Base-by-base conservation (phyloP, 2,113 vertebrate species). In the Panurus biarmicus region DNA sequence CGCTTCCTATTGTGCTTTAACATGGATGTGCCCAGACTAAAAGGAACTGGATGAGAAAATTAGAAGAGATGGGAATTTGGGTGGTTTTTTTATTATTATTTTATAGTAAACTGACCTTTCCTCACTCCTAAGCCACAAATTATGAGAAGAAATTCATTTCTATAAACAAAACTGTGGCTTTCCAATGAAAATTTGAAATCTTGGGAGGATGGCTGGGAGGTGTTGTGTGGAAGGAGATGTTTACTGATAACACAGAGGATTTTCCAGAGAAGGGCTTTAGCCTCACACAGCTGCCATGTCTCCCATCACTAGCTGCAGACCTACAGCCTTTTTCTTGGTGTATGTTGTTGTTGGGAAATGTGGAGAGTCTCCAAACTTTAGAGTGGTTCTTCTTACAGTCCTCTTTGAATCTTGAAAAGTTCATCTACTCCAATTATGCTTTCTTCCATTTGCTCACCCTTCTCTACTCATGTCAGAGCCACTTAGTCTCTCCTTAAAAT, bases 401-500 rank as follows among this genome's bases (percentile, higher is more conserved):
- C 29, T 9, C 42, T 76, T 31, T n/a, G 70, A 81, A 35, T 24
- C 42, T 65, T 61, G 33, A 60, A 66, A 87, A 54, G 71, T 91
- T 89, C 50, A 47, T 66, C 69, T 47, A 11, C 35, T 82, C 50
- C 58, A 77, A 8, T 87, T 57, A 58, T 6, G 2, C 54, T 85
- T 89, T 66, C 42, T 83, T 72, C 56, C 42, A 42, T 79, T 66
- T n/a, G n/a, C n/a, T n/a, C n/a, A n/a, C 36, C 58, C 36, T 73
- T 11, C 36, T 73, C 35, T 85, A 31, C 54, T 76, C 51, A 9
- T 57, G 40, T 89, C 87, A 85, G 81, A 93, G 67, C 28, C 64
- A 58, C 31, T 95, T 73, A 89, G 12, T 57, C 9, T 45, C 29
- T 58, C 23, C 47, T 96, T 66, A 85, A 87, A 93, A 87, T 76